These are phyloP conservation scores for Phoenicopterus ruber DNA, from an alignment of 2,113 vertebrate species.

Conservation along the genomic window DNA sequence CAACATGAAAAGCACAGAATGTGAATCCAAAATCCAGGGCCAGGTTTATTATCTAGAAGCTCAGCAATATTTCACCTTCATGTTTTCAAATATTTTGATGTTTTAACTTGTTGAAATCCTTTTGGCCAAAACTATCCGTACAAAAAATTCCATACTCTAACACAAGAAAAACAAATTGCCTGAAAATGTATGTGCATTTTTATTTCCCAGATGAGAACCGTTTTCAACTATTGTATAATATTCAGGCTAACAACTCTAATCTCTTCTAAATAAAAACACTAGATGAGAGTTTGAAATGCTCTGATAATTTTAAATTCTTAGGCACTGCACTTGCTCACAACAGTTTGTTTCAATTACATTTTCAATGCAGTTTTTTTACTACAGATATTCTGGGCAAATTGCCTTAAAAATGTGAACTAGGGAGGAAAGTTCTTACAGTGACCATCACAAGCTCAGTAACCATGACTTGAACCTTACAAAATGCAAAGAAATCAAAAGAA, in stretches of 20 bases:
- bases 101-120: not conserved
- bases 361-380: not conserved
- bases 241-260: not conserved
- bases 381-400: not conserved
- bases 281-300: not conserved
- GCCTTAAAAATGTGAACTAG: not conserved
- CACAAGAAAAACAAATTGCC: not conserved
- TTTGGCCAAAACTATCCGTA: not conserved
- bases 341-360: conserved; percentile 1
- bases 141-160: not conserved
- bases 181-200: not conserved
- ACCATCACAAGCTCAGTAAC: not conserved
- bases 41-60: not conserved
- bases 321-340: not conserved
- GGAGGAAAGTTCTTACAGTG: not conserved
- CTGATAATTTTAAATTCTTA: not conserved
- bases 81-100: not conserved
- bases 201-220: not conserved
- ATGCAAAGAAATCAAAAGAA: not conserved
- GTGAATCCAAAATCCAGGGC: not conserved
- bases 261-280: conserved; percentile 10
- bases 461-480: not conserved
- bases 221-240: not conserved
- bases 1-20: not conserved
- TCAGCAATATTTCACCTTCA: not conserved